phyloP scores from a whole-genome alignment of 2,797 vertebrate species.

The Centroberyx gerrardi region DNA sequence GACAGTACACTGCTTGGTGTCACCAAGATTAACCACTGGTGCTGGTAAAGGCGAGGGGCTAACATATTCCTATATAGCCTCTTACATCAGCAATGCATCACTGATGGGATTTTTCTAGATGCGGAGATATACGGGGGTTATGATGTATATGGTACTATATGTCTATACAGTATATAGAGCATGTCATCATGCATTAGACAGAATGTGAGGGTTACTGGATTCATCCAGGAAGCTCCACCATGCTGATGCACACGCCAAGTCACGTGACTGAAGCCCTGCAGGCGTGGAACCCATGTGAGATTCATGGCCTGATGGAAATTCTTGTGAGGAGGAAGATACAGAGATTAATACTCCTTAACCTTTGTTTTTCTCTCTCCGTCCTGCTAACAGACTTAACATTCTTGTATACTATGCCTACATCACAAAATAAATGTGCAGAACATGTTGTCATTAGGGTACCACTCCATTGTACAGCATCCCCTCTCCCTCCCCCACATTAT shows the following conservation, averaged over 20 bases:
- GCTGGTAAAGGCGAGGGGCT: too few relatives aligned
- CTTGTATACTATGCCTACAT: too few relatives aligned
- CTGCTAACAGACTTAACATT: conserved; percentile 3
- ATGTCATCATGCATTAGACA: conserved; percentile 31
- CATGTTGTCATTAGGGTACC: too few relatives aligned
- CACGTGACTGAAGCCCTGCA: conserved; percentile 42
- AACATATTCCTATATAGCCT: background rate
- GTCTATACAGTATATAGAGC: conserved; percentile 7
- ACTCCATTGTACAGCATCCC: too few relatives aligned
- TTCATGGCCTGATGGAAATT: conserved; percentile 2
- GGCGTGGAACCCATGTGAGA: conserved; percentile 11
- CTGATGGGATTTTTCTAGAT: background rate
- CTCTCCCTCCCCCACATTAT: too few relatives aligned
- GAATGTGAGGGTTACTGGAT: conserved; percentile 9
- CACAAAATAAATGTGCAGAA: too few relatives aligned
- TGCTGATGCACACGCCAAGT: conserved; percentile 27
- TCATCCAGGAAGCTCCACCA: conserved; percentile 12
- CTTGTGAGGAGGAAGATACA: background rate
- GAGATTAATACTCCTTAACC: background rate
- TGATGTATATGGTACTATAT: too few relatives aligned
- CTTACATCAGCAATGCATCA: background rate
- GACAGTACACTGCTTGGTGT: background rate
- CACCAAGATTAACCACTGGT: background rate
- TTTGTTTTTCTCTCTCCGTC: background rate
- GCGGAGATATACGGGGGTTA: conserved; percentile 6